Evolutionary conservation across 2,113 vertebrate species (phyloP), one percentile per base, ranked within the genome.

Genomic region (Engraulis encrasicolus): DNA sequence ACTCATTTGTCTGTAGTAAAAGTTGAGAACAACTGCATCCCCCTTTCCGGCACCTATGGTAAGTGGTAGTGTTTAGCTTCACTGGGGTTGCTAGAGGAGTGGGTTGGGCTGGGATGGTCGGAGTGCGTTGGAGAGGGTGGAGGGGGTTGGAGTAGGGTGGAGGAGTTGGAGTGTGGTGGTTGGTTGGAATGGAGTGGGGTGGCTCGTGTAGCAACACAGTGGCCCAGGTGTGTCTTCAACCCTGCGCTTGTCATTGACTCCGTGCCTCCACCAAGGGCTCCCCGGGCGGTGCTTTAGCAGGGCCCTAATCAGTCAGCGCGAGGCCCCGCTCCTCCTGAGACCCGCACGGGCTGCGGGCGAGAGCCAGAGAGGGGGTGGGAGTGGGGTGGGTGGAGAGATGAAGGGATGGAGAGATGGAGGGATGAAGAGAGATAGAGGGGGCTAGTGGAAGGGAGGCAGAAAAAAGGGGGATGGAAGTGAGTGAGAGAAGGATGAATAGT

Each of bases 271-370:
- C 27, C 66, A 96, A 94, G 87, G 88, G 89, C 88, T 97, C 94
- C 95, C 96, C 92, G 91, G 95, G 87, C 94, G 95, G 91, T 93
- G 90, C 96, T 97, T 96, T 97, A 94, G 93, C 94, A 95, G 80
- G 91, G 93, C 96, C 94, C 93, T 96, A 97, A 97, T 97, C 95
- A 96, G 94, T 95, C 94, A 96, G 95, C 93, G 91, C 79, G 88
- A 95, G 95, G 94, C 93, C 89, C 93, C 93, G 89, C 90, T 93
- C 93, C 93, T 92, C 89, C 89, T 82, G 92, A 93, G 94, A 95
- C 95, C 88, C 92, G 94, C 91, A 92, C 58, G 58, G 61, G 27
- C 18, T 38, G 85, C 27, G 20, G 74, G 48, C 19, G 66, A 54
- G 61, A 36, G 49, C 23, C 66, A 74, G 66, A 74, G 58, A 5